Evolutionary conservation across 2,888 invertebrate species (phyloP).

Genomic region (Lissocephala sabroskyi): DNA sequence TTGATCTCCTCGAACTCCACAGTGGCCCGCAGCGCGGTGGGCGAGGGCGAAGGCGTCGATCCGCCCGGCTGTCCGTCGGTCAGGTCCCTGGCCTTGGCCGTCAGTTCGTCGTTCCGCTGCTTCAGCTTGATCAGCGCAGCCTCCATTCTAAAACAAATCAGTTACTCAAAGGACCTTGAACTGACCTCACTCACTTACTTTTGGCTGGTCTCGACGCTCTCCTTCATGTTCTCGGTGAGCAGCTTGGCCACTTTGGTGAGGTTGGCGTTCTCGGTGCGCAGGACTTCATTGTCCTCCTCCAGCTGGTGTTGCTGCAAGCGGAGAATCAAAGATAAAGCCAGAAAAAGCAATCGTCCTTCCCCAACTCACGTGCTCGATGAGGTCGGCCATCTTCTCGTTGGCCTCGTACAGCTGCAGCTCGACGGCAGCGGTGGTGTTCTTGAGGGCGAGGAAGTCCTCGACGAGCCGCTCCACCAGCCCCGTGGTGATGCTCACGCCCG

Average conservation of each 20-base stretch:
- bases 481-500: constrained; percentile 56
- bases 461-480: constrained; percentile 68
- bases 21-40: constrained; percentile 43
- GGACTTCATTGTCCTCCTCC: constrained; percentile 70
- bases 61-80: constrained; percentile 62
- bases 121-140: constrained; percentile 69
- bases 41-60: constrained; percentile 30
- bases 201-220: constrained; percentile 71
- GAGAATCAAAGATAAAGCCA: background rate
- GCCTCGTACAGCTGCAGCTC: constrained; percentile 72
- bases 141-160: constrained; percentile 65
- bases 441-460: constrained; percentile 66
- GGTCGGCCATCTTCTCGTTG: constrained; percentile 71
- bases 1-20: constrained; percentile 61
- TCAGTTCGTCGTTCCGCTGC: constrained; percentile 70
- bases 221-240: constrained; percentile 71
- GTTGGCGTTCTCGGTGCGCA: constrained; percentile 70
- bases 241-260: constrained; percentile 70
- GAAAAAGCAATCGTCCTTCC: background rate
- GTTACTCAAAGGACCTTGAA: background rate
- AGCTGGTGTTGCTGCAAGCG: constrained; percentile 68
- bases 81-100: constrained; percentile 58
- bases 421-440: constrained; percentile 62
- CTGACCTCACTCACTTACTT: constrained; percentile 65
- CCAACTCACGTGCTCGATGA: constrained; percentile 68